Conservation (phyloP, 2,888 invertebrate genomes). For the Masnerella sp. region DNA sequence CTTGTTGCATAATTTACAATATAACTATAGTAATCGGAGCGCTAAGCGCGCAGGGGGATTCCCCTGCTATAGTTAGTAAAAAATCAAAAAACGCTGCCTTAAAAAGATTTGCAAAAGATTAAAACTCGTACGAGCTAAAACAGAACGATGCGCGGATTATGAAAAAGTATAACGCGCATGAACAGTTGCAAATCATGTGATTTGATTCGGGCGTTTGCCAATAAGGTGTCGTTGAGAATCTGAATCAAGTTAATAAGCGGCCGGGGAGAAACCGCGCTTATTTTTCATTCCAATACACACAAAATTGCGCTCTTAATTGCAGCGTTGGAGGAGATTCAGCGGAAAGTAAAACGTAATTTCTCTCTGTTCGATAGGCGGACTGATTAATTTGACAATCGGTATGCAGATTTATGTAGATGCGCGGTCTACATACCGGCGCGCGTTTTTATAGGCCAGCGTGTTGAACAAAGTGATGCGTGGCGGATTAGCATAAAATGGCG, state of each 20-base stretch:
- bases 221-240: background rate
- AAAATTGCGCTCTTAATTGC: slow-evolving; percentile 31
- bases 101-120: no score
- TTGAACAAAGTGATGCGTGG: slow-evolving; percentile 33
- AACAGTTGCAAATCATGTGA: slow-evolving; percentile 12
- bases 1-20: no score
- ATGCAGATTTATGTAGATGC: slow-evolving; percentile 25
- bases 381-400: slow-evolving; percentile 44
- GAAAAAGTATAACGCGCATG: background rate
- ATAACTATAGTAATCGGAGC: no score
- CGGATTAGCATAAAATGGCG: slow-evolving; percentile 34
- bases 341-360: slow-evolving; percentile 47
- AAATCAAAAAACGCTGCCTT: no score
- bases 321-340: slow-evolving; percentile 14
- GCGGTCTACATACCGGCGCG: background rate
- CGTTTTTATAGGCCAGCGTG: slow-evolving; percentile 29
- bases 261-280: slow-evolving; percentile 21
- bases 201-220: slow-evolving; percentile 7
- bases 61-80: no score
- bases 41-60: no score
- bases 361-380: slow-evolving; percentile 19
- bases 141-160: background rate
- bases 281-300: slow-evolving; percentile 18
- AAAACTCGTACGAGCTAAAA: background rate
- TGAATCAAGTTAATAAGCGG: slow-evolving; percentile 10